Evolutionary conservation across 2,888 invertebrate species (phyloP).

Genomic region (Pristionchus exspectatus): DNA sequence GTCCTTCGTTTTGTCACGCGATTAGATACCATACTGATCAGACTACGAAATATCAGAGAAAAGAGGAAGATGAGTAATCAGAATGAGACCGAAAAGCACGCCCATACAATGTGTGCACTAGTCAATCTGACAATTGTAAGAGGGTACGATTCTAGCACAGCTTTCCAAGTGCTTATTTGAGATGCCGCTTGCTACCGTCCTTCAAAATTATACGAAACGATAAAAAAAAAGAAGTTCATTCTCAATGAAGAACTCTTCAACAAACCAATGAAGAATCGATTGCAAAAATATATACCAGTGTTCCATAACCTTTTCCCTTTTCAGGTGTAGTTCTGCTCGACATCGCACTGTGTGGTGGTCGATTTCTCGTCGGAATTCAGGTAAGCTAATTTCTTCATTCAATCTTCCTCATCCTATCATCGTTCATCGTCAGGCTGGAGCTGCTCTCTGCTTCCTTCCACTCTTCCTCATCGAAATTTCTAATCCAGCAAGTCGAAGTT

Average conservation of each 20-base stretch:
- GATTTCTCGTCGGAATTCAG: slow-evolving; percentile 76
- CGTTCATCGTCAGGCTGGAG: slow-evolving; percentile 56
- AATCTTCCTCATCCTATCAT: neutral
- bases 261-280: no score
- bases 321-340: slow-evolving; percentile 28
- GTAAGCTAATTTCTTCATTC: slow-evolving; percentile 59
- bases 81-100: neutral
- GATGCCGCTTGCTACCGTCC: no score
- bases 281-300: no score
- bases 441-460: slow-evolving; percentile 75
- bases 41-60: neutral
- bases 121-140: neutral
- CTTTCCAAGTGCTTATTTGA: neutral
- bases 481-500: slow-evolving; percentile 66
- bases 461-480: slow-evolving; percentile 76
- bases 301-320: neutral
- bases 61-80: neutral
- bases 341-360: slow-evolving; percentile 62
- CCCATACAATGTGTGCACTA: neutral
- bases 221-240: no score
- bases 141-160: neutral
- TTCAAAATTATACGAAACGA: no score
- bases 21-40: neutral
- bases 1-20: neutral
- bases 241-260: no score